Base-by-base conservation (phyloP, 1,140 invertebrate genomes). In the Trinorchestia longiramus region DNA sequence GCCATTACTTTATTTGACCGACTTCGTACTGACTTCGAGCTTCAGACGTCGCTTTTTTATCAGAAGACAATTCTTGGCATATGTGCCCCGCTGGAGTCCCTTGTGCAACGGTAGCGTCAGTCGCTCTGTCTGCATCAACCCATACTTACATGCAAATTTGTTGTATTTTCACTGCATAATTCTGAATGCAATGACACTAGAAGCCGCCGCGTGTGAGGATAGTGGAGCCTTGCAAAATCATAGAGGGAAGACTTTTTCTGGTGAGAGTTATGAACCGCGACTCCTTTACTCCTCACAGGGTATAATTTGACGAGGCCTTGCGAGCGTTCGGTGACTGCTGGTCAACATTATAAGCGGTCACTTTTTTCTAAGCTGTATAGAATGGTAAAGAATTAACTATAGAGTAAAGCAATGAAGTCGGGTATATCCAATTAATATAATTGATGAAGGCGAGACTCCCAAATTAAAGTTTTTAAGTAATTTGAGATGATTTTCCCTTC, bases 81-180 rank as follows among this genome's bases (percentile, higher is more conserved):
- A 77, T 77, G 62, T 53, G 62, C 62, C 36, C 62, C 28, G 1
- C 11, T 36, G 28, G 15, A 77, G 62, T 90, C 0, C 88, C n/a
- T 90, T 43, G 88, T 90, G n/a, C 88, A 43, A 90, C 88, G 43
- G 88, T 90, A 90, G 88, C 62, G 28, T 28, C 36, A 15, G 88
- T 42, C 88, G 43, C 4, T 42, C 43, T 41, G 11, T 90, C 88
- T 90, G 43, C 43, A 42, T 28, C n/a, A 90, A 4, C 41, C 41
- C 11, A 41, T 90, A 11, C 88, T 90, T 90, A 4, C 23, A 90
- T 42, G 88, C 88, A 90, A 43, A 90, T 90, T 42, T 15, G 41
- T 43, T 90, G 88, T 90, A 90, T 90, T 90, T 90, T 90, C 41
- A 3, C 41, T 90, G 88, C 43, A 43, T 90, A 90, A 90, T 90